Evolutionary conservation across 2,113 vertebrate genomes (phyloP).

Genomic region (Clinocottus analis): DNA sequence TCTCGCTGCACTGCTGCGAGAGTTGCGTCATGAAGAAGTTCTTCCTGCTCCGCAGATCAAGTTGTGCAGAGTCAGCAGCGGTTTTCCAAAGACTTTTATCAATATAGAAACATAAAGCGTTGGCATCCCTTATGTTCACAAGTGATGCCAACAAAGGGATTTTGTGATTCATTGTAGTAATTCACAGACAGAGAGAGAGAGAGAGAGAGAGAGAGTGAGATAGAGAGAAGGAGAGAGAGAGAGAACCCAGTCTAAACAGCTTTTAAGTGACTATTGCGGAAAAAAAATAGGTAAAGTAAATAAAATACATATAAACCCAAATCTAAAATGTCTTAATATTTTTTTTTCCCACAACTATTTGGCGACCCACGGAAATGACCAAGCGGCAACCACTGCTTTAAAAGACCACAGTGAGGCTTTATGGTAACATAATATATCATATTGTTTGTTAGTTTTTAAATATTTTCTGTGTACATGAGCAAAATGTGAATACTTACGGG

Average conservation of each 20-base stretch:
- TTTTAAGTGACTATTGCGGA: background rate
- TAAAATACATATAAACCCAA: background rate
- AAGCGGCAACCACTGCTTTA: background rate
- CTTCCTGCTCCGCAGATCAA: conserved; percentile 1
- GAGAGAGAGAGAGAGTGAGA: background rate
- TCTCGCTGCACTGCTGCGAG: conserved; percentile 24
- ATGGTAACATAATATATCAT: background rate
- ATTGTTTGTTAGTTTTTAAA: background rate
- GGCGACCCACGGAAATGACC: too few species aligned
- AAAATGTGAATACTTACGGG: background rate
- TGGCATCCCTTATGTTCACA: background rate
- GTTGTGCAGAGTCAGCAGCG: background rate
- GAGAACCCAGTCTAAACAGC: background rate
- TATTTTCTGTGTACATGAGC: background rate
- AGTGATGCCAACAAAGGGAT: too few species aligned
- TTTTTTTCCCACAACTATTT: too few species aligned
- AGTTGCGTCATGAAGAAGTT: conserved; percentile 48
- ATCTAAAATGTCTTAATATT: too few species aligned
- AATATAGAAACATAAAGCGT: background rate
- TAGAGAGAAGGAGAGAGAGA: background rate
- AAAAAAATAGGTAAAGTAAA: background rate
- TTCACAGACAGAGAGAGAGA: background rate
- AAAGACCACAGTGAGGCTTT: background rate
- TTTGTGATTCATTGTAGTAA: too few species aligned
- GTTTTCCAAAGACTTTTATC: conserved; percentile 7